These are phyloP conservation scores for Hypercompe scribonia DNA, from an alignment of 2,888 invertebrate species.

Conservation along the genomic window DNA sequence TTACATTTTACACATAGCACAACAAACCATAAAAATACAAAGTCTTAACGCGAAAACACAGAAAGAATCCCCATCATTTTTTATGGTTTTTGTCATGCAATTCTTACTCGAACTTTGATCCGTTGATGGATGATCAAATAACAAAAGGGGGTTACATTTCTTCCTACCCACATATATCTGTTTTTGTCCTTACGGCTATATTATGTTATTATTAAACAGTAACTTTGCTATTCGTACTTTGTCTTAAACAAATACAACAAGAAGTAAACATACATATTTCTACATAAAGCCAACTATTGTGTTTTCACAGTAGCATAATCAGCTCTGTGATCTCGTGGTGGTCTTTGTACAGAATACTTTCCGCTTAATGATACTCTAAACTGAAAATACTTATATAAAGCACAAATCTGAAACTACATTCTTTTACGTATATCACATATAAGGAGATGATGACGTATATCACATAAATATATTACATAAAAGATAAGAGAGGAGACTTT, in stretches of 20 bases:
- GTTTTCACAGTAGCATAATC: not conserved
- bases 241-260: not conserved
- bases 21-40: not conserved
- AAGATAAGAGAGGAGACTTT: no score
- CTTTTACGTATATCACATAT: not conserved
- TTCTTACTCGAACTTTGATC: conserved; percentile 2
- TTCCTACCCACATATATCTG: not conserved
- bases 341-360: not conserved
- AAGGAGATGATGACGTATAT: not conserved
- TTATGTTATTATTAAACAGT: not conserved
- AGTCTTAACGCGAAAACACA: not conserved
- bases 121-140: conserved; percentile 15
- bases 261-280: not conserved
- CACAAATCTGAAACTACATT: not conserved
- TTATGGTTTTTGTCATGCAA: not conserved
- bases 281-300: not conserved
- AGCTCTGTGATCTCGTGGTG: not conserved
- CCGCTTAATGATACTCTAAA: not conserved
- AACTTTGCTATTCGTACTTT: not conserved
- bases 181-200: not conserved
- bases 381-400: not conserved
- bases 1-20: not conserved
- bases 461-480: no score
- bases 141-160: conserved; percentile 23
- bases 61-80: not conserved